Evolutionary conservation across 1,140 invertebrate species (phyloP).

Genomic region (Pygmarrhopalites habei): DNA sequence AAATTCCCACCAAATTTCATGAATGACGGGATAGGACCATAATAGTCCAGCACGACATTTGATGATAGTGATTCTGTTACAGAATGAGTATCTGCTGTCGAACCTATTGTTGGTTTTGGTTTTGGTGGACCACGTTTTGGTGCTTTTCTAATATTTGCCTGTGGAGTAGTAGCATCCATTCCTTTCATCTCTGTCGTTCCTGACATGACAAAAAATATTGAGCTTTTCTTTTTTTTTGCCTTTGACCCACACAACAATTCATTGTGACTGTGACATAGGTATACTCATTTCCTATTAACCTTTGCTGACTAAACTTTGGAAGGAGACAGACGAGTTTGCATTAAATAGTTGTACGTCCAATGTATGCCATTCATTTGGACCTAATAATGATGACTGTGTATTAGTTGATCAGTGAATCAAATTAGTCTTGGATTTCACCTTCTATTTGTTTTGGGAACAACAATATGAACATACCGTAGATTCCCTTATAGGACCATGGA

Average conservation of each 20-base stretch:
- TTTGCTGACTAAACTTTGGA: too few relatives aligned
- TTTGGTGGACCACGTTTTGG: not conserved
- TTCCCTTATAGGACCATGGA: not conserved
- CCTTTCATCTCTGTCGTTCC: not conserved
- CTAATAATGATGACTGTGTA: not conserved
- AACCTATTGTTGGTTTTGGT: not conserved
- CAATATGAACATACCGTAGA: not conserved
- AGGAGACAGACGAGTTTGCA: not conserved
- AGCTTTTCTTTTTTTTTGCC: not conserved
- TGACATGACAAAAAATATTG: not conserved
- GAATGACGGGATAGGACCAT: conserved; percentile 4
- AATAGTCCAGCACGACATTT: not conserved
- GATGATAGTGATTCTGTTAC: not conserved
- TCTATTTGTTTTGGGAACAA: not conserved
- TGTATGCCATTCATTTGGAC: conserved; percentile 9
- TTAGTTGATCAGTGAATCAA: too few relatives aligned
- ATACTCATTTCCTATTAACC: too few relatives aligned
- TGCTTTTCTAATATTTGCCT: not conserved
- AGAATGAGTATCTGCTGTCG: not conserved
- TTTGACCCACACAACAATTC: not conserved
- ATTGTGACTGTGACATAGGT: too few relatives aligned
- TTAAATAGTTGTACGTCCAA: conserved; percentile 1
- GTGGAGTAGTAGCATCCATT: not conserved
- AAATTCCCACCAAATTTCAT: not conserved
- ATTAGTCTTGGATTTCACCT: not conserved